phyloP scores from a whole-genome alignment of 2,797 vertebrate species.

The Myotis daubentonii region DNA sequence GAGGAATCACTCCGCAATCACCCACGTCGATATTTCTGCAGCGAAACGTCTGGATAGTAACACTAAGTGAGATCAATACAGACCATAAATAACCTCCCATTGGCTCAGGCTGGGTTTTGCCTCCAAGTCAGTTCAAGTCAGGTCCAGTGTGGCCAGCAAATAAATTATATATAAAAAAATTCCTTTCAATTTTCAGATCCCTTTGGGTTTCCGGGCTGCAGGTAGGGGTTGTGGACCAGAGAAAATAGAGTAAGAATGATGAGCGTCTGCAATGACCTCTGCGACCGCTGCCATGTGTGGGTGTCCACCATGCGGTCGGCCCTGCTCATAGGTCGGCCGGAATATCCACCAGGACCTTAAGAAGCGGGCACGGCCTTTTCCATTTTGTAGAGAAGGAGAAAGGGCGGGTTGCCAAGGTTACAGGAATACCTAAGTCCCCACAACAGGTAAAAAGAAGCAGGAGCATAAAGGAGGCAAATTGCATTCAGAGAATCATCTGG shows the following conservation, averaged over 20 bases:
- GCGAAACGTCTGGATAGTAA: not conserved
- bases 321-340: not conserved
- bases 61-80: constrained; percentile 29
- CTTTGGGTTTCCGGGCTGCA: not conserved
- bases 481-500: not conserved
- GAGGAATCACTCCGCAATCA: not conserved
- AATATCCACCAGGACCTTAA: not conserved
- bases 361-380: accelerated
- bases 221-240: not conserved
- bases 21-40: constrained; percentile 11
- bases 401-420: not conserved
- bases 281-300: accelerated
- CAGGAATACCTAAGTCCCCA: not conserved
- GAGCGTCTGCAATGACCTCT: accelerated
- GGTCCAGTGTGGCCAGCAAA: not conserved
- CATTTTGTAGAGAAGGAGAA: not conserved
- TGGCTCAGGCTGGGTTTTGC: not conserved
- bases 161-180: not conserved
- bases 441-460: not conserved
- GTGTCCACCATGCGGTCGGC: accelerated
- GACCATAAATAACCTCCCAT: not conserved
- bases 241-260: not conserved
- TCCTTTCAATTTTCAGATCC: not conserved
- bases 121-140: not conserved
- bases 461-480: not conserved